Conservation (phyloP, 2,888 invertebrate species). For the Heterodera filipjevi region DNA sequence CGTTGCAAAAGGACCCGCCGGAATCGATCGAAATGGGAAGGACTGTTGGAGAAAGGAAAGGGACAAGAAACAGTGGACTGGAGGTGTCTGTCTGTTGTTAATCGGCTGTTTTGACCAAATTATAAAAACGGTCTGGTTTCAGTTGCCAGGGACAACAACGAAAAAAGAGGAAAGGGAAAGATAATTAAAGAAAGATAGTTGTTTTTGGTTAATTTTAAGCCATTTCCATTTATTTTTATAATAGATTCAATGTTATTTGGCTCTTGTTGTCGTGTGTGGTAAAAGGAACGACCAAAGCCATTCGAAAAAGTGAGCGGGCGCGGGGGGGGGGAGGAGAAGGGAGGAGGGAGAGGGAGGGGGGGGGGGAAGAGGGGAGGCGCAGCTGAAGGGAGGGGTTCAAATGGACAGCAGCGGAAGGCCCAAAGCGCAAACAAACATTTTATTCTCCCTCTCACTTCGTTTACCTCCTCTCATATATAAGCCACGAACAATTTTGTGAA, state of each 20-base stretch:
- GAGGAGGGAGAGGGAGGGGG: not conserved
- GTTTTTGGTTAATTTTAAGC: too few species aligned
- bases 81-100: not conserved
- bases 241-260: too few species aligned
- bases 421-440: not conserved
- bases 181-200: not conserved
- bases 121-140: too few species aligned
- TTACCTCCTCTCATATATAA: not conserved
- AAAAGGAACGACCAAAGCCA: too few species aligned
- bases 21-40: conserved; percentile 8
- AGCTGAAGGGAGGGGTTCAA: not conserved
- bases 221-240: too few species aligned
- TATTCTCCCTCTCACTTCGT: not conserved
- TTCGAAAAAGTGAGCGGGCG: not conserved
- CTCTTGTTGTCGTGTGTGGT: not conserved
- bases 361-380: not conserved
- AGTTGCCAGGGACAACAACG: not conserved
- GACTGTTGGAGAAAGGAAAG: not conserved
- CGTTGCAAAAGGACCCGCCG: not conserved
- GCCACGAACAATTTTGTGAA: not conserved
- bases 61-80: not conserved
- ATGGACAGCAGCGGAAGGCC: not conserved
- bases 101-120: not conserved
- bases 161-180: not conserved
- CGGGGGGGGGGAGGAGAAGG: not conserved